phyloP scores from a whole-genome alignment of 2,113 vertebrate genomes.

The Clupea harengus region DNA sequence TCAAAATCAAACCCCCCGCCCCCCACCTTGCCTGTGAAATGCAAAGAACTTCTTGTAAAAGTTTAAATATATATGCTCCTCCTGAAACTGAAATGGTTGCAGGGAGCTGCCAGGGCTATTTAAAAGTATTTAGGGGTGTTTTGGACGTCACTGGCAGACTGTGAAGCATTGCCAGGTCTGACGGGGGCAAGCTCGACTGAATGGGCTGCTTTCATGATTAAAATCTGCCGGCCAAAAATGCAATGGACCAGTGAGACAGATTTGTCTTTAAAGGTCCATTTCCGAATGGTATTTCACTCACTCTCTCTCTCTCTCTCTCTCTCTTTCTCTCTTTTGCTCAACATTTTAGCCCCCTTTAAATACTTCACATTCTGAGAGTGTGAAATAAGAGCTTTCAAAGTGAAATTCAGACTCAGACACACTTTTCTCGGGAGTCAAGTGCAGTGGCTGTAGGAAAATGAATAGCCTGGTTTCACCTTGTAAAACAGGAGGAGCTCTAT shows the following conservation, averaged over 20 bases:
- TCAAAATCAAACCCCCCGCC: not conserved
- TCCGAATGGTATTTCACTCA: not conserved
- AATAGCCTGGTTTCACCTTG: not conserved
- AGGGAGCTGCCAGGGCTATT: constrained; percentile 28
- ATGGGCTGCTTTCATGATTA: constrained; percentile 34
- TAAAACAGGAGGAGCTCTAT: constrained; percentile 5
- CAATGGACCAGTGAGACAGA: constrained; percentile 22
- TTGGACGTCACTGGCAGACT: constrained; percentile 4
- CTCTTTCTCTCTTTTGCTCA: not conserved
- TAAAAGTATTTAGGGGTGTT: constrained; percentile 28
- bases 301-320: not conserved
- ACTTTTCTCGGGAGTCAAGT: not conserved
- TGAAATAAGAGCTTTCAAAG: not conserved
- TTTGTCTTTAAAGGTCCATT: constrained; percentile 25
- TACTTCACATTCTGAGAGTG: not conserved
- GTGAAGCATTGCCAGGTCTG: constrained; percentile 20
- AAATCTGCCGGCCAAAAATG: constrained; percentile 12
- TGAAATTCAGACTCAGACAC: not conserved
- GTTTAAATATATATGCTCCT: constrained; percentile 20
- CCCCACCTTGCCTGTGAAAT: constrained; percentile 10
- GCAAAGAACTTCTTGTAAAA: constrained; percentile 34
- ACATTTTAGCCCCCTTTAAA: not conserved
- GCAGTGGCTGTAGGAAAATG: not conserved
- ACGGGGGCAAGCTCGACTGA: constrained; percentile 13
- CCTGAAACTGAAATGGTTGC: constrained; percentile 17